Base-by-base conservation (phyloP, 2,888 invertebrate genomes). In the Melinopterus prodromus region DNA sequence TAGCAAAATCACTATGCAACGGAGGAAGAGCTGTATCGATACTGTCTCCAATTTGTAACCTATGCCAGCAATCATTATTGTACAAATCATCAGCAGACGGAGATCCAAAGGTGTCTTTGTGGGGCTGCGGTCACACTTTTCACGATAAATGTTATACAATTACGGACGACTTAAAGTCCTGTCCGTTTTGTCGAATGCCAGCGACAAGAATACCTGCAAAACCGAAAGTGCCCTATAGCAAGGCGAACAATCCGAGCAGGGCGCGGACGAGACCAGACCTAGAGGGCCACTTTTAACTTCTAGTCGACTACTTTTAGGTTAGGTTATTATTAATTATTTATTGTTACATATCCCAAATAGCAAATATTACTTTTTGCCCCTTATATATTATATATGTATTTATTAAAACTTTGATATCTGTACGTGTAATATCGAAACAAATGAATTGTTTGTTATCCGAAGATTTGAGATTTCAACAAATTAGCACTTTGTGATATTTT, bases 51-150 rank as follows among this genome's bases (percentile, higher is more conserved):
- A 84, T 82, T 4, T 90, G 90, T 80, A 85, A 83, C 36, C 83
- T 89, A 70, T 90, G 90, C 81, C 88, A 88, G 80, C 86, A 86
- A 81, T 83, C 87, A 15, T 81, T 89, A 16, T 81, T 85, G 37
- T 83, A 81, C 69, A 76, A 83, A 38, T 84, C 84, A 71, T 85
- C 85, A 79, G 82, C 85, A 7, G 84, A 85, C 7, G 84, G 83
- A 4, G 85, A 85, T 6, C 84, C 86, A 79, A 82, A 82, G 26
- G 85, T 87, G 75, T 84, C 86, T 6, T 85, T 89, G 14, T 89
- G 88, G 87, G 87, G 88, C 74, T 90, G 90, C 81, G 89, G 89
- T 2, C 89, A 89, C 82, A 85, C 85, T 78, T 89, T 88, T 82
- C 90, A 90, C 81, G 81, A 82, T 15, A 80, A 78, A 37, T 86